Evolutionary conservation across 2,888 invertebrate species (phyloP).

Genomic region (Scotopteryx bipunctaria): DNA sequence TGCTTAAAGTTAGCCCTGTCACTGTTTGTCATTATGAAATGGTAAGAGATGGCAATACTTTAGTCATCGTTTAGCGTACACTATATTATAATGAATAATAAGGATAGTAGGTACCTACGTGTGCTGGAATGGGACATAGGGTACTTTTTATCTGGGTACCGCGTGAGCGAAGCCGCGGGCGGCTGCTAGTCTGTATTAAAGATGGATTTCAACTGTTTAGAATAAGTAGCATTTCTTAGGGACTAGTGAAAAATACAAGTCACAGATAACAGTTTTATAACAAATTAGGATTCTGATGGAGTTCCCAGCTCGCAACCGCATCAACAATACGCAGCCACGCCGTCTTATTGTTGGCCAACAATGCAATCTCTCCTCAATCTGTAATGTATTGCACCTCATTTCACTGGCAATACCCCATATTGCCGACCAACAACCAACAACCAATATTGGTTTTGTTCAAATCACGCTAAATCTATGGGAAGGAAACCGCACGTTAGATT

Average conservation of each 20-base stretch:
- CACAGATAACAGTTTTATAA: constrained; percentile 50
- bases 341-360: constrained; percentile 68
- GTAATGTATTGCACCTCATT: constrained; percentile 74
- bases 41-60: too few species aligned
- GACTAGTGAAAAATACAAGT: constrained; percentile 28
- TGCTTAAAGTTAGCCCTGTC: too few species aligned
- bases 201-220: too few species aligned
- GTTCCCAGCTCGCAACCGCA: constrained; percentile 75
- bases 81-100: too few species aligned
- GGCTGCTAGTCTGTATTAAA: too few species aligned
- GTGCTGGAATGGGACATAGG: too few species aligned
- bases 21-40: too few species aligned
- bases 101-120: too few species aligned
- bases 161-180: too few species aligned
- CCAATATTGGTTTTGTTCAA: constrained; percentile 79
- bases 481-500: constrained; percentile 73
- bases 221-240: too few species aligned
- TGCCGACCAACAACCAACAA: constrained; percentile 61
- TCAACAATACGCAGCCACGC: constrained; percentile 57
- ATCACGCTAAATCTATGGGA: constrained; percentile 72
- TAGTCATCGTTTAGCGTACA: too few species aligned
- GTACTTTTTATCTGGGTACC: too few species aligned
- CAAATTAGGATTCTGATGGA: constrained; percentile 71
- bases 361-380: constrained; percentile 74
- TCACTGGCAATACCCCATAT: constrained; percentile 63